phyloP scores from a whole-genome alignment of 2,888 invertebrate genomes.

The Carcina quercana region DNA sequence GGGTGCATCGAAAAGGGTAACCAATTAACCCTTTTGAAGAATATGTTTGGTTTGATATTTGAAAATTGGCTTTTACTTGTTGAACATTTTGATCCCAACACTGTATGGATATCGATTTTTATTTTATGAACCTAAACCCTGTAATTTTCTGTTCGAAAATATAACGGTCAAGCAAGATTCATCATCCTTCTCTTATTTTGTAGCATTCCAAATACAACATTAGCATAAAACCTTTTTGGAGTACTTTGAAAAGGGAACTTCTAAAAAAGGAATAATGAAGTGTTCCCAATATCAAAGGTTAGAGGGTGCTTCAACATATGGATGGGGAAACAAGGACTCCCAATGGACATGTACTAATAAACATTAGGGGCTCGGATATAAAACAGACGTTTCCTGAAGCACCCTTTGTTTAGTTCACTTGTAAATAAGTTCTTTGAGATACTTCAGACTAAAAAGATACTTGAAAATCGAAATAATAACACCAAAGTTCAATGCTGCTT shows the following conservation, averaged over 20 bases:
- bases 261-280: slow-evolving; percentile 9
- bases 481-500: too few species aligned
- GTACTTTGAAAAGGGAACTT: slow-evolving; percentile 15
- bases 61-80: too few species aligned
- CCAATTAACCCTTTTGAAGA: slow-evolving; percentile 18
- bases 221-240: too few species aligned
- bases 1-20: slow-evolving; percentile 18
- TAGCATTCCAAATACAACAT: too few species aligned
- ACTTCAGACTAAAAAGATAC: slow-evolving; percentile 17
- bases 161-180: too few species aligned
- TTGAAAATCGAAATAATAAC: too few species aligned
- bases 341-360: slow-evolving; percentile 54
- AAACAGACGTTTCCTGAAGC: slow-evolving; percentile 53
- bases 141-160: too few species aligned
- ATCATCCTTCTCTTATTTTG: too few species aligned
- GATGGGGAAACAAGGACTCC: slow-evolving; percentile 36
- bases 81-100: too few species aligned
- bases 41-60: too few species aligned
- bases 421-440: slow-evolving; percentile 47
- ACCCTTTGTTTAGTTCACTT: slow-evolving; percentile 52
- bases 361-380: slow-evolving; percentile 52
- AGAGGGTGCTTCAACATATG: slow-evolving; percentile 11
- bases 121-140: too few species aligned
- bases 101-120: too few species aligned
- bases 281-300: slow-evolving; percentile 39